Evolutionary conservation across 2,797 vertebrate species (phyloP).

Genomic region (Spinus olivaceus): DNA sequence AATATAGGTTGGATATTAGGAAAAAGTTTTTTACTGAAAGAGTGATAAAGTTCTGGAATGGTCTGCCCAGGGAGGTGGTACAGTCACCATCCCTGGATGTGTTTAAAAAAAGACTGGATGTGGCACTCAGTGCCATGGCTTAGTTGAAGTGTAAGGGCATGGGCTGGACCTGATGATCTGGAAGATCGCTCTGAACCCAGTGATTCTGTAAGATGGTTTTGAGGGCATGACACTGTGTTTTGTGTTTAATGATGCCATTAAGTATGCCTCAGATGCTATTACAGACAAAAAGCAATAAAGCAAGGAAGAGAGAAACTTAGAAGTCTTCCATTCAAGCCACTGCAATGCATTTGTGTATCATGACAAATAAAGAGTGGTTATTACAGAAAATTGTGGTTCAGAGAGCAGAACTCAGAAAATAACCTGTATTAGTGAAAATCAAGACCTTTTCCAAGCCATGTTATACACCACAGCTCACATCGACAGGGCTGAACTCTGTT

Average conservation of each 20-base stretch:
- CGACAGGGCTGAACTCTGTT: background rate
- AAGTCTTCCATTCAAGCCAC: background rate
- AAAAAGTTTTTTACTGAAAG: background rate
- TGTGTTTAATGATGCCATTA: background rate
- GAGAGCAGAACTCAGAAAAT: background rate
- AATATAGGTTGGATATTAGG: background rate
- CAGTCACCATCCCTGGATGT: background rate
- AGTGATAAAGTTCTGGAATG: background rate
- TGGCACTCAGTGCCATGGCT: background rate
- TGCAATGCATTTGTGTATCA: background rate
- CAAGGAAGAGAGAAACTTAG: background rate
- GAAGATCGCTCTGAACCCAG: background rate
- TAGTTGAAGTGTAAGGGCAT: too few species aligned
- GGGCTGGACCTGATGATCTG: fast-evolving
- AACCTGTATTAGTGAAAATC: background rate
- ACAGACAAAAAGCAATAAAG: constrained; percentile 2
- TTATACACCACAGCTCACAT: background rate
- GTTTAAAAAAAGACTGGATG: background rate
- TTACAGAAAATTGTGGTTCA: background rate
- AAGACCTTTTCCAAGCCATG: background rate
- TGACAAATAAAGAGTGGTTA: background rate
- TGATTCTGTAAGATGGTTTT: background rate
- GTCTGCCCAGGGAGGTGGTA: background rate
- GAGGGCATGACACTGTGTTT: background rate
- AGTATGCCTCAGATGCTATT: background rate